These are phyloP conservation scores for Rhinolophus sinicus DNA, from an alignment of 2,113 vertebrate species.

Conservation along the genomic window DNA sequence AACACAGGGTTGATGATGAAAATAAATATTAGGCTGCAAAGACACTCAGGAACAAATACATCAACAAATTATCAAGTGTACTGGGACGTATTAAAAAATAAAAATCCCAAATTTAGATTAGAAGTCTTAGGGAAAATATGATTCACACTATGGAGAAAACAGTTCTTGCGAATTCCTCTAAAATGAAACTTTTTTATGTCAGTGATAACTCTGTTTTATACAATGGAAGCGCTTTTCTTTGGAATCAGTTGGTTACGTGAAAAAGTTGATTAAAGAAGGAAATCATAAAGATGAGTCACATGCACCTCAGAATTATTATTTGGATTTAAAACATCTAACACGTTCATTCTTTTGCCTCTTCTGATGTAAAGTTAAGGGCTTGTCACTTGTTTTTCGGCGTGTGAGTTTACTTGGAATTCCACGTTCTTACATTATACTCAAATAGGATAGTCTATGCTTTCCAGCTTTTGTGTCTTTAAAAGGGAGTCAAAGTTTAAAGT, in stretches of 20 bases:
- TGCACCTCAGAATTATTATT: neutral
- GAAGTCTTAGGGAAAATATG: neutral
- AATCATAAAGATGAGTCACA: neutral
- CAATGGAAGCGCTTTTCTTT: neutral
- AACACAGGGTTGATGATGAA: constrained; percentile 22
- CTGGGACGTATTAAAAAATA: neutral
- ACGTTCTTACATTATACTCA: neutral
- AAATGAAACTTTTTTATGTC: neutral
- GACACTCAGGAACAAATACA: constrained; percentile 19
- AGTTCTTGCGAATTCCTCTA: neutral
- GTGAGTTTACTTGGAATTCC: neutral
- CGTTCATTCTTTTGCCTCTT: neutral
- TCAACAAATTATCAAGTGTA: constrained; percentile 12
- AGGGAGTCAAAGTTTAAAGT: neutral
- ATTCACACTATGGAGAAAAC: neutral
- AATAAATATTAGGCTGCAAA: constrained; percentile 41
- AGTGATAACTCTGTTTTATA: neutral
- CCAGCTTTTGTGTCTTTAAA: neutral
- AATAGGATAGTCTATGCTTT: neutral
- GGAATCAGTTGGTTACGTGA: neutral
- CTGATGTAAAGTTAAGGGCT: neutral
- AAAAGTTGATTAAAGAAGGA: neutral
- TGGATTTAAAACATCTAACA: neutral
- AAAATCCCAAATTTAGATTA: neutral
- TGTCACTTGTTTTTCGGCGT: neutral